Evolutionary conservation across 2,113 vertebrate genomes (phyloP), one percentile per base, ranked within the genome.

Genomic region (Cyanistes caeruleus): DNA sequence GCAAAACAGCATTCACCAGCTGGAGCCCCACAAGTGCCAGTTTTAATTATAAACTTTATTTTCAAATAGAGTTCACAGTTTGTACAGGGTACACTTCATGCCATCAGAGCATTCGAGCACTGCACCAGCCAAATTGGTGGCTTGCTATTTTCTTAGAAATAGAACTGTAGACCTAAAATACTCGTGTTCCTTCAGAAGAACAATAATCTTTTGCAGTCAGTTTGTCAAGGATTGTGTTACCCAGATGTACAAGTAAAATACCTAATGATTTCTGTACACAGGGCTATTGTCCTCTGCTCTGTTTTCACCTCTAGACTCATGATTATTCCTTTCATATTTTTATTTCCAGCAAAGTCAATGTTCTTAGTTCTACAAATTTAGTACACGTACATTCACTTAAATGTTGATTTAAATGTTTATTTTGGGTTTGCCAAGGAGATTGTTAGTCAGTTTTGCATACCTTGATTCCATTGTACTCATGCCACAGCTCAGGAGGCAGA

Each of bases 41-140:
- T 95, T 94, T 95, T 83, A 92, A 95, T 95, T 93, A 89, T 63
- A 89, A 96, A 96, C 70, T 94, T 95, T 91, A 93, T 97, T 93
- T 97, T 48, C 74, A 92, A 90, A 94, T 91, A 55, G 80, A 87
- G 84, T 73, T 96, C 93, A 69, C 74, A 72, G 94, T 92, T 96
- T 90, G 91, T 51, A 30, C 33, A 52, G 82, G 60, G 60, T 92
- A 15, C 23, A 18, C 72, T 87, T 91, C 44, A 30, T 74, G 78
- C 86, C 78, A 92, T 73, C 58, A 51, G 65, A 89, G 48, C 86
- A 65, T 73, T 75, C 48, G 67, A 74, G 46, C 60, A 5, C 62
- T 63, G 65, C 43, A 46, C 20, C 10, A 83, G 91, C 27, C 9
- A 87, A 93, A 88, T 2, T 11, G 44, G 35, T 63, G 60, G 76